Conservation (phyloP, 2,888 invertebrate genomes). For the Acleris holmiana region DNA sequence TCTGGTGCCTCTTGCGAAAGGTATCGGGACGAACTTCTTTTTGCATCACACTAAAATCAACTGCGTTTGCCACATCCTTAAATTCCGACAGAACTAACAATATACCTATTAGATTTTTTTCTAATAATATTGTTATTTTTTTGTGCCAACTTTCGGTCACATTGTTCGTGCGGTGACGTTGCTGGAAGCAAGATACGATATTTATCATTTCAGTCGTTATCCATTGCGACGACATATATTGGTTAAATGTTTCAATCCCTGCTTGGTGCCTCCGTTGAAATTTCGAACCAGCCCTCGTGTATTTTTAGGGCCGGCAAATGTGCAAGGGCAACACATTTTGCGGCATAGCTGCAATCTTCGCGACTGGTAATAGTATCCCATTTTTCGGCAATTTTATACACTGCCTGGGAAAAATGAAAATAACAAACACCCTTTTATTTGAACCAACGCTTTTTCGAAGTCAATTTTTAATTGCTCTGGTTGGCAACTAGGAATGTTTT, state of each 20-base stretch:
- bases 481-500: slow-evolving; percentile 13
- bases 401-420: slow-evolving; percentile 8
- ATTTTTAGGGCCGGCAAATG: no score
- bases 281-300: slow-evolving; percentile 17
- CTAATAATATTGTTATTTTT: slow-evolving; percentile 4
- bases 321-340: neutral
- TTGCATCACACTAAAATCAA: slow-evolving; percentile 3
- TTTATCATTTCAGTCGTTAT: slow-evolving; percentile 9
- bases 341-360: neutral
- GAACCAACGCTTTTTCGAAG: slow-evolving; percentile 6
- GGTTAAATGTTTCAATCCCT: slow-evolving; percentile 12
- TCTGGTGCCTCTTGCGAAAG: slow-evolving; percentile 1
- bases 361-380: neutral
- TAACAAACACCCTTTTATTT: slow-evolving; percentile 6
- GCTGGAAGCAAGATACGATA: slow-evolving; percentile 8
- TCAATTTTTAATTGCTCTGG: slow-evolving; percentile 15
- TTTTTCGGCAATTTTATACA: slow-evolving; percentile 8
- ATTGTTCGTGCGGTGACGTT: no score
- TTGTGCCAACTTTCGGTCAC: no score
- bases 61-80: slow-evolving; percentile 8
- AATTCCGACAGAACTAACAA: slow-evolving; percentile 8
- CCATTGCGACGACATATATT: slow-evolving; percentile 13
- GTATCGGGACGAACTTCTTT: slow-evolving; percentile 8
- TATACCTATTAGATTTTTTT: slow-evolving; percentile 5
- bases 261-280: slow-evolving; percentile 7